Conservation (phyloP, 2,797 vertebrate genomes). For the Sebastes jordani region DNA sequence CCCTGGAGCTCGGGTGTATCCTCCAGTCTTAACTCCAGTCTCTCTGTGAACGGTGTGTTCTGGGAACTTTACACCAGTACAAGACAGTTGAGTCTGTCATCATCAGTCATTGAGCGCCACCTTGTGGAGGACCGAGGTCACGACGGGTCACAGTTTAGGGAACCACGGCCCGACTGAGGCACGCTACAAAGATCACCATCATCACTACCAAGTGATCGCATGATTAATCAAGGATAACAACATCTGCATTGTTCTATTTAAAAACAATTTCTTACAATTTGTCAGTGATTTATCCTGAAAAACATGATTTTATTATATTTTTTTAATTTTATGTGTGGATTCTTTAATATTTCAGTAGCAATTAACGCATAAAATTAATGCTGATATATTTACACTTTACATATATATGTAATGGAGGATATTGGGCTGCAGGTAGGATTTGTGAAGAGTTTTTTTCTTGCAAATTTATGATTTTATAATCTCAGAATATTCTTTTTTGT, state of each 20-base stretch:
- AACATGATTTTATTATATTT: too few relatives aligned
- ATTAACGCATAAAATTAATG: too few relatives aligned
- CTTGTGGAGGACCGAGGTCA: conserved; percentile 36
- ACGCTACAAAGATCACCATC: too few relatives aligned
- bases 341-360: too few relatives aligned
- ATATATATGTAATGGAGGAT: too few relatives aligned
- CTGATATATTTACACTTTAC: too few relatives aligned
- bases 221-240: not conserved
- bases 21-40: not conserved
- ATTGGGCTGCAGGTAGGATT: too few relatives aligned
- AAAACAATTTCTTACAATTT: not conserved
- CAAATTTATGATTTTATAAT: too few relatives aligned
- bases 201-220: not conserved
- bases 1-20: not conserved
- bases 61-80: not conserved
- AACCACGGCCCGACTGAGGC: not conserved
- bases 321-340: too few relatives aligned
- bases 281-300: too few relatives aligned
- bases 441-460: too few relatives aligned
- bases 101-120: conserved; percentile 2
- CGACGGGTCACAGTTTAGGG: not conserved
- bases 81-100: not conserved
- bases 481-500: too few relatives aligned
- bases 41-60: not conserved
- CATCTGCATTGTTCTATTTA: not conserved